Evolutionary conservation across 2,113 vertebrate genomes (phyloP), one percentile per base, ranked within the genome.

Genomic region (Ammodytes dubius): DNA sequence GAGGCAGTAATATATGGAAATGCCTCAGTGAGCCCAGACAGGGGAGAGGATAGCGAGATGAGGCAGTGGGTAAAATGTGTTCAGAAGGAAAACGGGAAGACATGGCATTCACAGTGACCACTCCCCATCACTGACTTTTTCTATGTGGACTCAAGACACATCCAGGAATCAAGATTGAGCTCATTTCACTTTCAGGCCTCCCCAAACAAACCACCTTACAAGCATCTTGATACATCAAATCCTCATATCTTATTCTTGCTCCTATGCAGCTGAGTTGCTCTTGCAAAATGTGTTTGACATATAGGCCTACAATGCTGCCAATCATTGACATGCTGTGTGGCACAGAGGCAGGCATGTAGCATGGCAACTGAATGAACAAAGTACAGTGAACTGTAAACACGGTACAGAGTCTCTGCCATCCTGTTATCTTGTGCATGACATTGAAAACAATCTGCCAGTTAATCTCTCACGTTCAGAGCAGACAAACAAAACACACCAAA

Each of bases 1-100:
- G 86, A 90, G 87, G 92, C 93, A 94, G 92, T 94, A 94, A 90
- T 89, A 86, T 90, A 93, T 93, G 89, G 89, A 94, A 94, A 94
- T 93, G 89, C 73, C 83, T 77, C 70, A 42, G 87, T 43, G 74
- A 77, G 70, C 73, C 27, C 60, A 88, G 87, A 87, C 54, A 67
- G 79, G 67, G 59, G 70, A 66, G 69, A 67, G 50, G 67, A 70
- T 47, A 60, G 65, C 39, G 15, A 61, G 47, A 63, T 42, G 79
- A 74, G 69, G 73, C 56, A 85, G 52, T 5, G 60, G 73, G 76
- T 7, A 8, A 40, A 64, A 78, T 63, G n/a, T 1, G 50, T 79
- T 74, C 61, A 69, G 42, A 59, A 77, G 60, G 58, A 87, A 69
- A 68, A 83, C 52, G 17, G 64, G 63, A 78, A 74, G 86, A 81